Percentiles rank a stretch among this genome's conserved stretches.
Evolutionary conservation across 1,140 invertebrate genomes (phyloP).

Genomic region (Drosophila hydei): DNA sequence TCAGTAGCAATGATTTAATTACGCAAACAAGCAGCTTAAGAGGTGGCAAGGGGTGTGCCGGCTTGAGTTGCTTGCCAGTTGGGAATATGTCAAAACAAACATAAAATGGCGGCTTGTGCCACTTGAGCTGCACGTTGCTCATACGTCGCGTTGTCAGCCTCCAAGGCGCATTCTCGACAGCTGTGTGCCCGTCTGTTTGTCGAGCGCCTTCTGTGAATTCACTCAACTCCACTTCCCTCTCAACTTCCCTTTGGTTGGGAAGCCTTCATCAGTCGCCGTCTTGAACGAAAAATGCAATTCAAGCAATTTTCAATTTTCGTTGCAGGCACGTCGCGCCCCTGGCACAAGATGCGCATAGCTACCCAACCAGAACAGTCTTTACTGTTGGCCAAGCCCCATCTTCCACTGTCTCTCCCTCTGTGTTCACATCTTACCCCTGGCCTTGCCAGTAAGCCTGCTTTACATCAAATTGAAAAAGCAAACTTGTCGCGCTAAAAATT

Average conservation of each 20-base stretch:
- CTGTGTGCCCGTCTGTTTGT: slow-evolving; percentile 4
- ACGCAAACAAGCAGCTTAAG: slow-evolving; percentile 50
- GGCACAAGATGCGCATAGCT: slow-evolving; percentile 24
- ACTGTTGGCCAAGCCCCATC: background rate
- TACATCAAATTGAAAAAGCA: slow-evolving; percentile 66
- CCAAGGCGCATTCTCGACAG: slow-evolving; percentile 1
- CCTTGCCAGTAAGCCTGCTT: slow-evolving; percentile 26
- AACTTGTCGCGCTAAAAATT: slow-evolving; percentile 61
- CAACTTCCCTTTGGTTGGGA: slow-evolving; percentile 10
- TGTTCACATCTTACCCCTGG: background rate
- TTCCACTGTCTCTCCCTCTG: background rate
- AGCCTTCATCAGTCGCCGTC: slow-evolving; percentile 30
- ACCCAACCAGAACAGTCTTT: slow-evolving; percentile 7
- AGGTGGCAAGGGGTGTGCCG: background rate
- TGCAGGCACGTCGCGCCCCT: slow-evolving; percentile 17
- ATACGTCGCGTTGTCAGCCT: slow-evolving; percentile 51
- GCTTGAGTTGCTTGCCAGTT: background rate
- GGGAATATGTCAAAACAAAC: slow-evolving; percentile 66
- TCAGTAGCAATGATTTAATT: slow-evolving; percentile 67
- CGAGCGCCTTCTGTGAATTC: slow-evolving; percentile 31
- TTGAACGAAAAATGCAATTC: slow-evolving; percentile 66
- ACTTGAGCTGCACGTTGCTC: slow-evolving; percentile 59
- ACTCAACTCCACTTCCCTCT: slow-evolving; percentile 14
- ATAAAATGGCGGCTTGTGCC: slow-evolving; percentile 64
- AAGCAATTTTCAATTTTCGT: slow-evolving; percentile 77